phyloP scores from a whole-genome alignment of 2,797 vertebrate species.

The Thamnophis elegans region DNA sequence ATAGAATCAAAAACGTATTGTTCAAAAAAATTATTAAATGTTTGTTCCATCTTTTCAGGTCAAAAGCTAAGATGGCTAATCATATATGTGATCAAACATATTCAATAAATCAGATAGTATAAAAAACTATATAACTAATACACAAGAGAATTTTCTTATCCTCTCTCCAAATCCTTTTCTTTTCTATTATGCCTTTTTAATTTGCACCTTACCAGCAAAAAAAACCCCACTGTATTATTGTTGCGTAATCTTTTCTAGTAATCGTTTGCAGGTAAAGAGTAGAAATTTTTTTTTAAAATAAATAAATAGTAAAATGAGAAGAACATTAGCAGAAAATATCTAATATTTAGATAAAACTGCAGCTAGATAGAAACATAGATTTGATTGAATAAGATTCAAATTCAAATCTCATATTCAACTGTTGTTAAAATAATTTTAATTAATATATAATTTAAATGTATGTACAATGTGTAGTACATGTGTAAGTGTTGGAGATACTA shows the following conservation, averaged over 20 bases:
- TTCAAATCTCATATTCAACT: not conserved
- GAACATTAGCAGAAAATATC: not conserved
- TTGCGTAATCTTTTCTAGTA: not conserved
- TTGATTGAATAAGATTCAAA: not conserved
- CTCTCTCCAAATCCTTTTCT: not conserved
- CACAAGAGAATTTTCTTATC: not conserved
- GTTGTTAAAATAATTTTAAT: not conserved
- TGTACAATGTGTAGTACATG: not conserved
- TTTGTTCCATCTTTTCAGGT: not conserved
- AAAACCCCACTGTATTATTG: not conserved
- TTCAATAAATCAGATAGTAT: not conserved
- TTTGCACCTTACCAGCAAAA: not conserved
- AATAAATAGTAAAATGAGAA: not conserved
- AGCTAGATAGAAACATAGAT: not conserved
- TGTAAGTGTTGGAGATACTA: not conserved
- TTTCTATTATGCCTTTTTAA: not conserved
- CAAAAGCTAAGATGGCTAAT: not conserved
- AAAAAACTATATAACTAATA: not conserved
- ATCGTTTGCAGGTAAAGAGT: not conserved
- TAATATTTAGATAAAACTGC: not conserved
- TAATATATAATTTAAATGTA: not conserved
- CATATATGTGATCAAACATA: not conserved
- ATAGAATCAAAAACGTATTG: not conserved
- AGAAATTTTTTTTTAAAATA: not conserved
- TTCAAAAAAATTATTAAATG: not conserved